Base-by-base conservation (phyloP, 1,140 invertebrate genomes). In the Eriosoma lanigerum region DNA sequence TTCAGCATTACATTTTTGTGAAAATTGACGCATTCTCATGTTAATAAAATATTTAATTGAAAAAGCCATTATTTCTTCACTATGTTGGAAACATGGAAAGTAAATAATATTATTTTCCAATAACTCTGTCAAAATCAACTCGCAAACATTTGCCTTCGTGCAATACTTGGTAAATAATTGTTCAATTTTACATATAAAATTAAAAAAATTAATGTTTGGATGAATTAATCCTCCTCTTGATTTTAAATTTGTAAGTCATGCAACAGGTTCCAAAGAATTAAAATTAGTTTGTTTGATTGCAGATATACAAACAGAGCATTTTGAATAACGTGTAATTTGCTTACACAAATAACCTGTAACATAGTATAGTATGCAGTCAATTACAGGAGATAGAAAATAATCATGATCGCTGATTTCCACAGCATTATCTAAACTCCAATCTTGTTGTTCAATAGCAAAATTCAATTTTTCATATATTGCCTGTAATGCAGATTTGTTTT, bases 111-210 rank as follows among this genome's bases (percentile, higher is more conserved):
- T 58, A 8, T 3, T 58, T 13, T 58, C 32, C 8, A 58, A 58
- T 26, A 58, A 24, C 13, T 58, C 3, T 0, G 21, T 13, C 0
- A 58, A 8, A 24, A 58, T 26, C 3, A 58, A 26, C 10, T 58
- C 54, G 12, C 24, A 58, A 10, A 58, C 54, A 12, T 58, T 21
- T 13, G 54, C 21, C 54, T 24, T 58, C 24, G 1, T 12, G n/a
- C 24, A 58, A 58, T 58, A 58, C 4, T 58, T 58, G 0, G 54
- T 9, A 26, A 58, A 58, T 24, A 58, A 58, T 3, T 58, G 8
- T 58, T 58, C 54, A 58, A 58, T 56, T 56, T 56, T 56, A 21
- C n/a, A 56, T 5, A 58, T 21, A 24, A 58, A 58, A 24, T 58
- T 24, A 26, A 58, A 58, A 26, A 58, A 58, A 58, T 58, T 3